Base-by-base conservation (phyloP, 2,113 vertebrate genomes). In the Dasyornis broadbenti region DNA sequence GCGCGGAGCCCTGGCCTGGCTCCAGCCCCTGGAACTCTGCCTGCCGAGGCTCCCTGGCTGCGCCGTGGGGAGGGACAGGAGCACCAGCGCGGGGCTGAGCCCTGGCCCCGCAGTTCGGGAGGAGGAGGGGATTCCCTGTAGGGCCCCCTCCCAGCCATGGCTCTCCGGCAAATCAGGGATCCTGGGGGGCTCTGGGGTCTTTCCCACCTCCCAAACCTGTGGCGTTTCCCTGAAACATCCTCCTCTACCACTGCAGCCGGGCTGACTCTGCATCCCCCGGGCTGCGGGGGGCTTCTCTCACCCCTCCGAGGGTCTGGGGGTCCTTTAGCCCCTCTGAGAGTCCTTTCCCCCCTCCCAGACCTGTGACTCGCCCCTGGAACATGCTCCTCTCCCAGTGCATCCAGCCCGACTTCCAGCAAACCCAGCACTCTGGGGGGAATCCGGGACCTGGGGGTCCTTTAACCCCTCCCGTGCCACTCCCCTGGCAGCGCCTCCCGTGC, bases 111-210 rank as follows among this genome's bases (percentile, higher is more conserved):
- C 31, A 27, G 5, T 44, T 11, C 8, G 0, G 2, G 49, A 42
- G 15, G 45, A 11, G 26, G 40, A 14, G 37, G 45, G 6, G 19
- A 8, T 18, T 79, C 2, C 3, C 39, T 22, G 31, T 20, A 6
- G 21, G 21, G 47, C 0, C 37, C 11, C 20, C 44, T 39, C 45
- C 19, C 12, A 7, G 9, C 63, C 45, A 2, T 0, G 2, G 6
- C 3, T 66, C 53, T 68, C 35, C 59, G 20, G 37, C 20, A 33
- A 30, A 30, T 7, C 19, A 0, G 2, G 17, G 59, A 17, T 28
- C 12, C 22, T 35, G 57, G 15, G 54, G 54, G n/a, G 23, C 19
- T 70, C 47, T 6, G 11, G 11, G 24, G 9, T 1, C 12, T 17
- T 66, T 28, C 17, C 13, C 19, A 14, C 21, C 15, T 31, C 39